Conservation (phyloP, 2,113 vertebrate species). For the Erythrolamprus reginae region DNA sequence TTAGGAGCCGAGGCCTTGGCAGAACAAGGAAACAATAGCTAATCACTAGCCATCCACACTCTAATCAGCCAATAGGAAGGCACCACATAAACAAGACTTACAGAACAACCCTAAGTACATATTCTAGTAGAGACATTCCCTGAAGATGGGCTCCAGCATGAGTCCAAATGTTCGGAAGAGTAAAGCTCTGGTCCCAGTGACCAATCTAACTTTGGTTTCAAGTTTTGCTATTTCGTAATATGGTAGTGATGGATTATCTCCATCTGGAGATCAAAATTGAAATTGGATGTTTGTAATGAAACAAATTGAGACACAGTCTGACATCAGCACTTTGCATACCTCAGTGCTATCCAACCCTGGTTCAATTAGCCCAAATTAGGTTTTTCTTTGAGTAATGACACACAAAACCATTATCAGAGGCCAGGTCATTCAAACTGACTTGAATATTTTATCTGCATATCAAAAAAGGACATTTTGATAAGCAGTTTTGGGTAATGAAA, state of each 20-base stretch:
- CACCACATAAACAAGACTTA: too few relatives aligned
- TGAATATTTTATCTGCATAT: neutral
- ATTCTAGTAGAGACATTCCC: too few relatives aligned
- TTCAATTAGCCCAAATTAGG: neutral
- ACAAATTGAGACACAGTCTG: neutral
- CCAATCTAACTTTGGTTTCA: too few relatives aligned
- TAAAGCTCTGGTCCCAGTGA: too few relatives aligned
- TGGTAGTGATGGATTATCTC: neutral
- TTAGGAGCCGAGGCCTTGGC: too few relatives aligned
- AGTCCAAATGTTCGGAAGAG: too few relatives aligned
- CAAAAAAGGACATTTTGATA: neutral
- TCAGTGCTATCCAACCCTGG: neutral
- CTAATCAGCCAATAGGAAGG: too few relatives aligned
- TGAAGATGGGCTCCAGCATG: too few relatives aligned
- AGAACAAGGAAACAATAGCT: too few relatives aligned
- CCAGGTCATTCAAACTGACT: neutral
- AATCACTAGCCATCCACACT: too few relatives aligned
- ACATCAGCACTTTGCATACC: neutral
- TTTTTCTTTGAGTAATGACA: neutral
- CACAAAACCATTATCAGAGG: neutral
- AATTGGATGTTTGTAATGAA: neutral
- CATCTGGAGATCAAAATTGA: neutral
- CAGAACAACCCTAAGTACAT: too few relatives aligned
- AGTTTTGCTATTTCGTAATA: neutral
- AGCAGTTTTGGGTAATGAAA: neutral